These are phyloP conservation scores for Protophormia terraenovae DNA, from an alignment of 2,888 invertebrate species.

Conservation along the genomic window DNA sequence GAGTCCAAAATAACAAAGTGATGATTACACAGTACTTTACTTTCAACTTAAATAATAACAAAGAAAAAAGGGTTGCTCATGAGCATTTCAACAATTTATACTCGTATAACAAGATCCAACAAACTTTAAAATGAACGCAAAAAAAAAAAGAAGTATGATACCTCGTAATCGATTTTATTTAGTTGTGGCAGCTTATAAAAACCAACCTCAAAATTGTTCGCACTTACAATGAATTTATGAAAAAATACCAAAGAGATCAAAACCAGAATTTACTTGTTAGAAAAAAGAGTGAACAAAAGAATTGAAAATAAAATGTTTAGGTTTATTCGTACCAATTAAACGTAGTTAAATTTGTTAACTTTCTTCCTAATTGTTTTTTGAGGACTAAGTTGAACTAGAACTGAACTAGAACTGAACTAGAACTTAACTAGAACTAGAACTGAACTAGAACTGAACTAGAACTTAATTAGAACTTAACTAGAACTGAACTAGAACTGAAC, in stretches of 20 bases:
- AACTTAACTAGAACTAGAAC: too few species aligned
- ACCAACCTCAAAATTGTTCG: conserved; percentile 44
- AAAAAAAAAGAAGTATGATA: conserved; percentile 15
- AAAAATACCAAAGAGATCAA: background rate
- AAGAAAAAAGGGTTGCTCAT: conserved; percentile 44
- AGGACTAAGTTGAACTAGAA: too few species aligned
- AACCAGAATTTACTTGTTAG: background rate
- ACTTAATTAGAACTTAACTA: too few species aligned
- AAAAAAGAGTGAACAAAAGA: background rate
- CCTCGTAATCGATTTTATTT: conserved; percentile 18
- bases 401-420: too few species aligned
- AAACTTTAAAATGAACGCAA: background rate
- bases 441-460: too few species aligned
- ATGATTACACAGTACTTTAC: conserved; percentile 60
- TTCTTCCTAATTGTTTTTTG: too few species aligned
- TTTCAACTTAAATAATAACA: conserved; percentile 4
- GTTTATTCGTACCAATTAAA: too few species aligned
- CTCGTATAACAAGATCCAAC: conserved; percentile 27
- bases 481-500: too few species aligned
- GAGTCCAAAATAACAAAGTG: conserved; percentile 48
- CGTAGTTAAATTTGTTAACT: too few species aligned
- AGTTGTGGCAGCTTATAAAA: background rate
- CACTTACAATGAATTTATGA: conserved; percentile 53
- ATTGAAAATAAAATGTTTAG: too few species aligned
- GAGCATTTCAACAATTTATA: conserved; percentile 38